Percentiles rank a stretch among this genome's conserved stretches.
Conservation (phyloP, 1,140 invertebrate species). For the Drosophila arawakana region DNA sequence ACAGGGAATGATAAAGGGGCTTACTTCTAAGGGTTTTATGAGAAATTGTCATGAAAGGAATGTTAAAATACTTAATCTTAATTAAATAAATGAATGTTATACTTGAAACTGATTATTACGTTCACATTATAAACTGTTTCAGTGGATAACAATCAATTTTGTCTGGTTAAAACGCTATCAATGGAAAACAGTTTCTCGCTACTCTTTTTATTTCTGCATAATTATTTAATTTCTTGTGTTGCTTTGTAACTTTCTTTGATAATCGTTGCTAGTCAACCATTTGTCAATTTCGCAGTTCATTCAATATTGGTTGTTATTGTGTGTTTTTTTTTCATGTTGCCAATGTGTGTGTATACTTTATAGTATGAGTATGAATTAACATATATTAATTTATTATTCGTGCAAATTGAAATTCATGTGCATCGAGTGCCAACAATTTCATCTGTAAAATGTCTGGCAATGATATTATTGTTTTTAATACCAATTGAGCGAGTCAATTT, state of each 20-base stretch:
- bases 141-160: conserved; percentile 16
- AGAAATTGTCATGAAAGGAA: conserved; percentile 19
- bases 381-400: conserved; percentile 43
- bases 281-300: conserved; percentile 76
- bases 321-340: background rate
- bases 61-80: conserved; percentile 5
- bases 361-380: background rate
- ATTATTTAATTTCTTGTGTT: conserved; percentile 13
- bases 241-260: conserved; percentile 25
- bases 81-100: conserved; percentile 21
- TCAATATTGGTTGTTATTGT: conserved; percentile 37
- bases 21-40: background rate
- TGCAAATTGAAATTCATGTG: conserved; percentile 71
- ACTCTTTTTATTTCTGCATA: conserved; percentile 12
- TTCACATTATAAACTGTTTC: conserved; percentile 11
- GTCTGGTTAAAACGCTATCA: conserved; percentile 9
- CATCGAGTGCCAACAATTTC: conserved; percentile 57
- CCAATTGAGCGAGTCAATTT: conserved; percentile 49
- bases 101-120: conserved; percentile 26
- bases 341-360: conserved; percentile 30
- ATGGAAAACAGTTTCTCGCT: background rate
- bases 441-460: conserved; percentile 58
- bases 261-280: conserved; percentile 68
- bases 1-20: background rate
- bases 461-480: conserved; percentile 64